These are phyloP conservation scores for Ranitomeya variabilis DNA, from an alignment of 2,113 vertebrate genomes.

Conservation along the genomic window DNA sequence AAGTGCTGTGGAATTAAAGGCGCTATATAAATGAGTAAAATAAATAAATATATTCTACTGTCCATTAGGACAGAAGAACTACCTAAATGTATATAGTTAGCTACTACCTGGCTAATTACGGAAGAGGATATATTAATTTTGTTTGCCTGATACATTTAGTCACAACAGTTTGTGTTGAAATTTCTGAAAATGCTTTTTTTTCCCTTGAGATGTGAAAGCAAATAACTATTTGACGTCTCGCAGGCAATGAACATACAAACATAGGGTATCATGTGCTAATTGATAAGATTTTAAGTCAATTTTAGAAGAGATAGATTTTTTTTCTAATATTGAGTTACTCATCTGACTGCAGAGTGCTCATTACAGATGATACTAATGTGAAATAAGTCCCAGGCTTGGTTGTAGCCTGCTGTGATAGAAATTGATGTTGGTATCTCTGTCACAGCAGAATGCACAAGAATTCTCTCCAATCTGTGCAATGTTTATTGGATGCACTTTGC, in stretches of 20 bases:
- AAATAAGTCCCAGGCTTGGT: slow-evolving; percentile 47
- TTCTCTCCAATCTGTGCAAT: slow-evolving; percentile 30
- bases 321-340: slow-evolving; percentile 31
- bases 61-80: no score
- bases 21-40: no score
- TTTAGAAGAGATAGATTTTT: slow-evolving; percentile 8
- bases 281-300: slow-evolving; percentile 18
- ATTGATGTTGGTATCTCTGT: slow-evolving; percentile 54
- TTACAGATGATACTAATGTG: slow-evolving; percentile 53
- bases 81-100: no score
- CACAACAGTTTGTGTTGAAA: no score
- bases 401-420: slow-evolving; percentile 53
- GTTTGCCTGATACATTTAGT: no score
- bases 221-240: no score
- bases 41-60: no score
- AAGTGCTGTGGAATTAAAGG: no score
- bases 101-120: no score
- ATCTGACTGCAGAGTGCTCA: slow-evolving; percentile 46
- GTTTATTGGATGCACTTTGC: slow-evolving; percentile 48
- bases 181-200: no score
- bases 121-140: no score
- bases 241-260: not conserved
- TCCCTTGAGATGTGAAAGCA: no score
- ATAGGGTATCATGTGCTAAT: slow-evolving; percentile 15
- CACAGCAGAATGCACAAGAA: slow-evolving; percentile 55